These are phyloP conservation scores for Chiroxiphia lanceolata DNA, from an alignment of 2,797 vertebrate species.

Conservation along the genomic window DNA sequence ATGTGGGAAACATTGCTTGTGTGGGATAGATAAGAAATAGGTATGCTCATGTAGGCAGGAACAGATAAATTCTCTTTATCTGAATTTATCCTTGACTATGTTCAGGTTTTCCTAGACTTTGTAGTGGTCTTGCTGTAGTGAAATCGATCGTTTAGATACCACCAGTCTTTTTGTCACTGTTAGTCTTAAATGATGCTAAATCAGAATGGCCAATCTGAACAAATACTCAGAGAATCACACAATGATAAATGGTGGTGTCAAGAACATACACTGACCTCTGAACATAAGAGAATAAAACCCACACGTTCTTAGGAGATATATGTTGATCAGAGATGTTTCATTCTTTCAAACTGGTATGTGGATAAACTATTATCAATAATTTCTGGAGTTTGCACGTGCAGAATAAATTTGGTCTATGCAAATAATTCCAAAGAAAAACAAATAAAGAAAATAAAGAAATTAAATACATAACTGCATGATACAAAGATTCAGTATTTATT, in stretches of 20 bases:
- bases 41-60: not conserved
- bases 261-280: not conserved
- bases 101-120: not conserved
- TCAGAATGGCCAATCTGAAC: not conserved
- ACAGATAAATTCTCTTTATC: conserved; percentile 17
- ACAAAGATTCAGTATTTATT: conserved; percentile 17
- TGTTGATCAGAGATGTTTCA: conserved; percentile 8
- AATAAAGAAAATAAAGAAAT: not conserved
- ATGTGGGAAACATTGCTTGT: not conserved
- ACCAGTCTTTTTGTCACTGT: not conserved
- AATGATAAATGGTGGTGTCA: not conserved
- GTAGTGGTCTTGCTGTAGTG: not conserved
- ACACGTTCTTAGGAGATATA: not conserved
- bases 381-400: conserved; percentile 3
- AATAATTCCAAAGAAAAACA: not conserved
- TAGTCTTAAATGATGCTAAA: not conserved
- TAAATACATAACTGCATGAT: not conserved
- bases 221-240: not conserved
- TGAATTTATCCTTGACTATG: not conserved
- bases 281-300: not conserved
- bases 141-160: not conserved
- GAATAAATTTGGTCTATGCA: not conserved
- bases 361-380: conserved; percentile 23
- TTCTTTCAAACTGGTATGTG: conserved; percentile 24
- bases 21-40: conserved; percentile 3